phyloP scores from a whole-genome alignment of 2,888 invertebrate species.

The Cerastis rubricosa region DNA sequence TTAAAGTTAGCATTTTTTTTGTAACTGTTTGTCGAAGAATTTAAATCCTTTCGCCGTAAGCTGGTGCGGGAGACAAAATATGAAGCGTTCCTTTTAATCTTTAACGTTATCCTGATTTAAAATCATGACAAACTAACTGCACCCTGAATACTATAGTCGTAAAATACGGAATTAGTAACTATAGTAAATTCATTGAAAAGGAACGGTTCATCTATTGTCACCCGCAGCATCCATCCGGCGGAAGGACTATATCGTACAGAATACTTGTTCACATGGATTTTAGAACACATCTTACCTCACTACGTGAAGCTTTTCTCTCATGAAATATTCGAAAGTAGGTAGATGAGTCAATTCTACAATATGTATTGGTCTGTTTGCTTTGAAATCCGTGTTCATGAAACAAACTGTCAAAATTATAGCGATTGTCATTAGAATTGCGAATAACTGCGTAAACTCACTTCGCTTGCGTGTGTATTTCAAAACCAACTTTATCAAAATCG shows the following conservation, averaged over 20 bases:
- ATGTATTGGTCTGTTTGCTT: not conserved
- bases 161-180: too few relatives aligned
- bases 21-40: conserved; percentile 20
- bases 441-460: not conserved
- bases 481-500: too few relatives aligned
- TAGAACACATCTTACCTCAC: conserved; percentile 29
- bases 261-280: conserved; percentile 26
- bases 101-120: too few relatives aligned
- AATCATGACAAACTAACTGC: too few relatives aligned
- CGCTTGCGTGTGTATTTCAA: not conserved
- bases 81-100: too few relatives aligned
- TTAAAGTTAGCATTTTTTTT: conserved; percentile 21
- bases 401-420: not conserved
- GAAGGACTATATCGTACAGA: not conserved
- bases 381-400: not conserved
- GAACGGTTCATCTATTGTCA: too few relatives aligned
- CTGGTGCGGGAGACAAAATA: too few relatives aligned
- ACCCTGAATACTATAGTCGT: too few relatives aligned
- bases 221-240: too few relatives aligned
- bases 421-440: not conserved
- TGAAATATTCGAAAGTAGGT: not conserved
- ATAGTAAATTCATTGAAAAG: too few relatives aligned
- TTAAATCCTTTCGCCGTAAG: not conserved
- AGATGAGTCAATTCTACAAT: not conserved
- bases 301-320: not conserved